Percentiles rank a stretch among this genome's conserved stretches.
phyloP scores from a whole-genome alignment of 2,888 invertebrate species.

The Hyposoter didymator region DNA sequence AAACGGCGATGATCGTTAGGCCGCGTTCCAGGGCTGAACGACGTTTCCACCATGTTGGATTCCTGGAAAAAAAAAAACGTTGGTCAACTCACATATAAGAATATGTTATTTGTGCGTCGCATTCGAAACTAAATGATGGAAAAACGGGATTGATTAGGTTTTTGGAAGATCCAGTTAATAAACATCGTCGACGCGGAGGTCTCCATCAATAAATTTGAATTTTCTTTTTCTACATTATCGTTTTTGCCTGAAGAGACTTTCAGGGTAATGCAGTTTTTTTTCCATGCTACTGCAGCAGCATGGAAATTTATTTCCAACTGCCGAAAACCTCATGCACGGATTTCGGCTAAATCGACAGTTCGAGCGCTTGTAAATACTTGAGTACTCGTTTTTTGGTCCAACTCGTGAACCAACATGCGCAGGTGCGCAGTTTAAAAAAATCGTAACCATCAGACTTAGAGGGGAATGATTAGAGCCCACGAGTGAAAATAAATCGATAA shows the following conservation, averaged over 20 bases:
- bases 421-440: background rate
- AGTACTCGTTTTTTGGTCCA: no score
- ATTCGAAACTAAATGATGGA: background rate
- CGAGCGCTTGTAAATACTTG: no score
- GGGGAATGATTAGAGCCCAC: background rate
- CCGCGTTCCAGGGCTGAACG: conserved; percentile 90
- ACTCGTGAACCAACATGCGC: no score
- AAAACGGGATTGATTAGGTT: background rate
- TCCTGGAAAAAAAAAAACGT: conserved; percentile 86
- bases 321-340: no score
- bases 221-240: background rate
- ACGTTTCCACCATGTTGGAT: conserved; percentile 93
- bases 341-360: no score
- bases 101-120: background rate
- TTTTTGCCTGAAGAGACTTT: background rate
- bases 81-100: background rate
- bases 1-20: conserved; percentile 87
- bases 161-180: background rate
- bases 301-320: no score
- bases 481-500: background rate
- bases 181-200: background rate
- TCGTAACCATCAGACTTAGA: background rate
- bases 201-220: background rate
- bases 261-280: background rate
- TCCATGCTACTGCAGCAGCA: no score